Base-by-base conservation (phyloP, 2,113 vertebrate genomes). In the Epinephelus fuscoguttatus region DNA sequence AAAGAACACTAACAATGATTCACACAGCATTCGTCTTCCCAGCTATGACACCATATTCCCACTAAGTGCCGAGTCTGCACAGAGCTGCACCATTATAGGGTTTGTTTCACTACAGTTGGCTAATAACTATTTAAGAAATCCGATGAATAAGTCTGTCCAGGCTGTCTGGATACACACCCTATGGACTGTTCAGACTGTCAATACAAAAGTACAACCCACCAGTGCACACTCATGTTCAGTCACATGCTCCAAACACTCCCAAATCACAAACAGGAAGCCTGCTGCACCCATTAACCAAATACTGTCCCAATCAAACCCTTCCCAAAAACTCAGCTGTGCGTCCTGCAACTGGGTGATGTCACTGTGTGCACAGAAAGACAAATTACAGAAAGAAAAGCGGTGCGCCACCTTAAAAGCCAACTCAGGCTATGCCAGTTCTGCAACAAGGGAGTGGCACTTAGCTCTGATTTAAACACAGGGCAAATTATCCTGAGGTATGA, bases 241-340 rank as follows among this genome's bases (percentile, higher is more conserved):
- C 91, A 86, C 61, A 89, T 74, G 63, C 53, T 78, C 60, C 89
- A 87, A 92, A 91, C 80, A 84, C 93, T 85, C 84, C 80, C 68
- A 59, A 30, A 84, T 78, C 75, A 84, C 84, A 85, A 83, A 79
- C 75, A 78, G 61, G 71, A 90, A 90, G 68, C 64, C 63, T 56
- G 59, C 78, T 86, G 84, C 87, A 74, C 88, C 91, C 88, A 73
- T 87, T 85, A 84, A 88, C 88, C 78, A 94, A 92, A 92, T 86
- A 91, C 50, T 45, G 6, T 62, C 70, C 53, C 23, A 69, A 72
- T 90, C 68, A 85, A 81, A 82, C 61, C 19, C 21, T 73, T 75
- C 64, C 64, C 30, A n/a, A 40, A 70, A 78, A 60, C 33, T 47
- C 67, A 76, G 78, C n/a, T 47, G 61, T n/a, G 37, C 18, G 47